Base-by-base conservation (phyloP, 2,888 invertebrate species). In the Nomada ruficornis region DNA sequence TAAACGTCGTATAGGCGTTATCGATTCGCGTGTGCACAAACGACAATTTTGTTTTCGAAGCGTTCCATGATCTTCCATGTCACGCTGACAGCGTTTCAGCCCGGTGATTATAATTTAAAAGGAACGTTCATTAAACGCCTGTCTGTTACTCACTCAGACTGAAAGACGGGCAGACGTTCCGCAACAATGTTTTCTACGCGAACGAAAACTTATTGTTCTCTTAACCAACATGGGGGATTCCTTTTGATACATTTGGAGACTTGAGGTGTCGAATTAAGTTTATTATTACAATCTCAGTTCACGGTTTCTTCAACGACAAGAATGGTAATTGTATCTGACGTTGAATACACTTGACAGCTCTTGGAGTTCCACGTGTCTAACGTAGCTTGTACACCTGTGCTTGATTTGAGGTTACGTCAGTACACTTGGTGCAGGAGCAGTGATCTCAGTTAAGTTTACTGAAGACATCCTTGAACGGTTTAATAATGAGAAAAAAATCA, bases 41-140 rank as follows among this genome's bases (percentile, higher is more conserved):
- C 29, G 55, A 64, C 55, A 55, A 72, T 72, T 72, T 54, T 64
- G 63, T 72, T 64, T 29, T 44, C 20, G 55, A 9, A n/a, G 63
- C n/a, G 44, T 26, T 20, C 20, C 55, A 26, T 47, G 64, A 5
- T 52, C n/a, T 20, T 23, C 60, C 29, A 5, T 15, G 50, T 52
- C 29, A 71, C 36, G 60, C 29, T 47, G 64, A 47, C 72, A 64
- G 57, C 55, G 13, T 44, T 47, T 29, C 72, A 26, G 11, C 13
- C n/a, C 3, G 4, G 44, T 13, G 60, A 62, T 62, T n/a, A 10
- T 36, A n/a, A 60, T 60, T n/a, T 60, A n/a, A 50, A 26, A n/a
- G n/a, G 11, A 26, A 15, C 47, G 47, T 13, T 47, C 15, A 15
- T 36, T 36, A 7, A 36, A 36, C 36, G 36, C 7, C 36, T 5